Evolutionary conservation across 2,113 vertebrate genomes (phyloP).

Genomic region (Rostratula benghalensis): DNA sequence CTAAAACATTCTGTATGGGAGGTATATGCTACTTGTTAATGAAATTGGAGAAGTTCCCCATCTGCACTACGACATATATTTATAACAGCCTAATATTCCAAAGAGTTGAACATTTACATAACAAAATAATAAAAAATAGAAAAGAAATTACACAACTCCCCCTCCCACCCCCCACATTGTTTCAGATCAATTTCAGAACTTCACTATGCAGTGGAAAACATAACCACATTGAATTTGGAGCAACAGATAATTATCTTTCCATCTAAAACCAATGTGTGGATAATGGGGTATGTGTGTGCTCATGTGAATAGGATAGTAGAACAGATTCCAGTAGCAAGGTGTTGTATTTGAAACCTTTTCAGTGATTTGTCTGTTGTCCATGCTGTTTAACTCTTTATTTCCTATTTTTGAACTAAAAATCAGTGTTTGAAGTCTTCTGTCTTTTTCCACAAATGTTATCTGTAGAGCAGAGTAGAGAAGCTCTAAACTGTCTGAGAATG

Average conservation of each 20-base stretch:
- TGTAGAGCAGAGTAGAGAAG: neutral
- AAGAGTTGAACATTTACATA: neutral
- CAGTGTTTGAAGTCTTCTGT: neutral
- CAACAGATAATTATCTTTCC: neutral
- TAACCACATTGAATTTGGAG: neutral
- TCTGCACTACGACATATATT: neutral
- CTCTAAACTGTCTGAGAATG: neutral
- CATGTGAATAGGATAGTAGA: neutral
- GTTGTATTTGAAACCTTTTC: neutral
- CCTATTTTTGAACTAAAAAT: neutral
- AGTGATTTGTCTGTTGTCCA: neutral
- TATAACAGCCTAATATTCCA: neutral
- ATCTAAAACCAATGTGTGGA: neutral
- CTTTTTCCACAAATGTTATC: neutral
- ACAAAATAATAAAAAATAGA: neutral
- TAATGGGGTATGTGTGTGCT: neutral
- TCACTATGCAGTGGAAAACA: neutral
- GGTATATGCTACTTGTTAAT: constrained; percentile 48
- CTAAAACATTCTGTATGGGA: constrained; percentile 7
- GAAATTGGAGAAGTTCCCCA: constrained; percentile 28
- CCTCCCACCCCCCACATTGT: neutral
- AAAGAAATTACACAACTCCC: neutral
- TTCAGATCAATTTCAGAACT: neutral
- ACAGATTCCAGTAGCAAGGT: neutral
- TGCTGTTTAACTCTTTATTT: neutral